Percentiles rank a stretch among this genome's conserved stretches.
Evolutionary conservation across 2,797 vertebrate species (phyloP).

Genomic region (Lepilemur ruficaudatus): DNA sequence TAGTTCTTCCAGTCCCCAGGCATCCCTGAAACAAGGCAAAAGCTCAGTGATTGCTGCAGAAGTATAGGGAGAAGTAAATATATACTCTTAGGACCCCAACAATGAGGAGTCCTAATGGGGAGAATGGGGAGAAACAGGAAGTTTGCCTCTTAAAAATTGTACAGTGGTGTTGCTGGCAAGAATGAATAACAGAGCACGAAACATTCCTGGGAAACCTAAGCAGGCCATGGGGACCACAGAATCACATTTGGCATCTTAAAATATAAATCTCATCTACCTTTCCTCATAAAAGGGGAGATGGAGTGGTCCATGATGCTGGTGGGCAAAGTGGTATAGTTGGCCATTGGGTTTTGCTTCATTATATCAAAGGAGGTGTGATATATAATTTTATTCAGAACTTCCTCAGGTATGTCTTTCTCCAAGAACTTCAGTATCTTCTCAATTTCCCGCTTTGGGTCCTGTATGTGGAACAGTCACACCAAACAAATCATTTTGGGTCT

Average conservation of each 20-base stretch:
- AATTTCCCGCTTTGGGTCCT: conserved; percentile 85
- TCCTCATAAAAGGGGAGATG: conserved; percentile 87
- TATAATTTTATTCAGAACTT: conserved; percentile 79
- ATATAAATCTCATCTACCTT: conserved; percentile 75
- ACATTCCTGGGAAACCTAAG: background rate
- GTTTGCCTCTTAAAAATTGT: background rate
- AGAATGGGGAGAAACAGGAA: background rate
- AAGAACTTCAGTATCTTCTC: conserved; percentile 83
- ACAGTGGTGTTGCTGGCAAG: background rate
- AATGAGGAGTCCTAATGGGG: no score
- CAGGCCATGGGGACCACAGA: background rate
- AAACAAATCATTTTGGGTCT: background rate
- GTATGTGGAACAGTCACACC: background rate
- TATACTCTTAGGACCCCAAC: fast-evolving
- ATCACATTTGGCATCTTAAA: background rate
- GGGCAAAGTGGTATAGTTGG: conserved; percentile 83
- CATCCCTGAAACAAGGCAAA: conserved; percentile 66
- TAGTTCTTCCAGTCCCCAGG: conserved; percentile 86
- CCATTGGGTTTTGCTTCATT: conserved; percentile 86
- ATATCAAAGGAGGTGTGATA: conserved; percentile 81
- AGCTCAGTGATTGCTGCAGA: background rate
- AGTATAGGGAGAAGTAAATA: background rate
- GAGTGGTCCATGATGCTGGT: conserved; percentile 83
- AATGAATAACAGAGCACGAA: background rate
- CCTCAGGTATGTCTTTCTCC: conserved; percentile 78